Conservation (phyloP, 2,797 vertebrate genomes). For the Brotula barbata region DNA sequence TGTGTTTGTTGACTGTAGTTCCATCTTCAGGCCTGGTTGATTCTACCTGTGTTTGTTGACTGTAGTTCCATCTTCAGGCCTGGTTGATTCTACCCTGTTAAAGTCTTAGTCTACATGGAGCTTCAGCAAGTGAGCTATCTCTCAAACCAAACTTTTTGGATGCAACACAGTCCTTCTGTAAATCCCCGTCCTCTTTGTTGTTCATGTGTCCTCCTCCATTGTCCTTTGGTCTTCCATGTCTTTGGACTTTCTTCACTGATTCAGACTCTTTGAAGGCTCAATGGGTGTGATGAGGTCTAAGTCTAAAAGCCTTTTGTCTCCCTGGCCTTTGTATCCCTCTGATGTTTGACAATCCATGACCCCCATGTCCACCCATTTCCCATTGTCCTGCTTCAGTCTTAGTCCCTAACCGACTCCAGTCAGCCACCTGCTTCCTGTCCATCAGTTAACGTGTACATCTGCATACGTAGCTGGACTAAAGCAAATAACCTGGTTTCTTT, state of each 20-base stretch:
- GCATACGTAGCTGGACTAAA: no score
- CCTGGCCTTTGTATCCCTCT: conserved; percentile 63
- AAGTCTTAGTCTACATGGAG: no score
- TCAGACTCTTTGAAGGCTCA: conserved; percentile 37
- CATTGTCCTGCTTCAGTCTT: conserved; percentile 60
- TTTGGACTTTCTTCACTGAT: conserved; percentile 1
- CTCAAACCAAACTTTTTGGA: neutral
- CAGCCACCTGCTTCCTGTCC: conserved; percentile 14
- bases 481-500: no score
- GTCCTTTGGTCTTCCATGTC: neutral
- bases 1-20: no score
- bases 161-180: neutral
- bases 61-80: no score
- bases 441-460: no score
- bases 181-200: neutral
- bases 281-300: conserved; percentile 69
- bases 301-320: conserved; percentile 70
- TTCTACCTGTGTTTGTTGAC: no score
- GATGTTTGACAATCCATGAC: conserved; percentile 42
- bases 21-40: no score
- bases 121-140: no score
- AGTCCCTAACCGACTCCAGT: conserved; percentile 42
- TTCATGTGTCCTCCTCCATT: neutral
- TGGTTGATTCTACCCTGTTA: no score
- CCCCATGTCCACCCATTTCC: conserved; percentile 18